Percentiles rank a stretch among this genome's conserved stretches.
Conservation (phyloP, 92 coral and sea anemone genomes). For the Zoanthus gigantus region DNA sequence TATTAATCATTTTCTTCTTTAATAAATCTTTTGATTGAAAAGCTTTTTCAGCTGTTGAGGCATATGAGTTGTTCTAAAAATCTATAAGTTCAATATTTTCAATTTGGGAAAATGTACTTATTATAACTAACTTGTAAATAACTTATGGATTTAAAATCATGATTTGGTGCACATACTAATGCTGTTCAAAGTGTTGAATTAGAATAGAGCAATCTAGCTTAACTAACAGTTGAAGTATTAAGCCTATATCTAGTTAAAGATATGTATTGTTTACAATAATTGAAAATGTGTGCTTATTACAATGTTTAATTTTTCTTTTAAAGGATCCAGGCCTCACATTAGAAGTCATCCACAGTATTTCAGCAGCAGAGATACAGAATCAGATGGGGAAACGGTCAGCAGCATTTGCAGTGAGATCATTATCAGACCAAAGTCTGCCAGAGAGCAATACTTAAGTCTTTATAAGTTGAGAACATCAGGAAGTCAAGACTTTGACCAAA, state of each 20-base stretch:
- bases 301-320: conserved; percentile 11
- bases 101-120: background rate
- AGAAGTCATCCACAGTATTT: conserved; percentile 51
- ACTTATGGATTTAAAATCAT: background rate
- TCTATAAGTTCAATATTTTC: background rate
- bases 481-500: conserved; percentile 46
- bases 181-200: background rate
- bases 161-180: background rate
- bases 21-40: background rate
- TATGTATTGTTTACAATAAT: too few relatives aligned
- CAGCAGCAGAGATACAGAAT: conserved; percentile 77
- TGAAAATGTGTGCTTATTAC: too few relatives aligned
- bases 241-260: too few relatives aligned
- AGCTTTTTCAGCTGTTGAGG: background rate
- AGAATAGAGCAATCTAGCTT: too few relatives aligned
- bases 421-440: conserved; percentile 76
- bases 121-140: background rate
- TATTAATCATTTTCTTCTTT: background rate
- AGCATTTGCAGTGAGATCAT: conserved; percentile 81
- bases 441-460: conserved; percentile 78
- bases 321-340: conserved; percentile 61
- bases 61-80: background rate
- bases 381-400: conserved; percentile 83
- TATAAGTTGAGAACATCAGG: conserved; percentile 60
- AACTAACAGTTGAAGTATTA: too few relatives aligned